Evolutionary conservation across 2,113 vertebrate genomes (phyloP), one percentile per base, ranked within the genome.

Genomic region (Grantiella picta): DNA sequence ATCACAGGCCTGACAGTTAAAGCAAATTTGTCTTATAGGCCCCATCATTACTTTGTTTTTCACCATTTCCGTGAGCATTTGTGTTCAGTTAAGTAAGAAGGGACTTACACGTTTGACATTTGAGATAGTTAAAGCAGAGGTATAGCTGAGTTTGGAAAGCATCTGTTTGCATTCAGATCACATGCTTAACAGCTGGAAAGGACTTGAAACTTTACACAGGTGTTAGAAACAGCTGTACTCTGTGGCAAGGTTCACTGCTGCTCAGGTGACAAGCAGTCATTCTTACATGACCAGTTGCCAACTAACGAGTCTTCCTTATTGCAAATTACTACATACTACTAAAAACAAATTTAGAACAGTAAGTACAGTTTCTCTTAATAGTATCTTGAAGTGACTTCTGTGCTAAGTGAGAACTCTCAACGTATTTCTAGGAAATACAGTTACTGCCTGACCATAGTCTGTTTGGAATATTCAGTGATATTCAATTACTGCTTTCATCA

Each of bases 221-320:
- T 83, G 15, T 65, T 78, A 89, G 82, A 91, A 95, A 87, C 93
- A 94, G 78, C 49, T 77, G 11, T 36, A 38, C 36, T 75, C 91
- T 90, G 85, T 64, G 60, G 40, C 42, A 9, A 56, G 54, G 35
- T 89, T 91, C 57, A 40, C 40, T 91, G 35, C 69, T 86, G 20
- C 73, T 70, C 86, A 36, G 38, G 40, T 91, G 42, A 75, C 71
- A 14, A 75, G 20, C 49, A 72, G 70, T 52, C 47, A 28, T 65
- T 87, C 47, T 87, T 72, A 33, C 31, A 77, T 61, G 38, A 61
- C 33, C 28, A 25, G 6, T 60, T 86, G 61, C 45, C 52, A 87
- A 16, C 40, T 76, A 63, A 35, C 47, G 40, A 60, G 40, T 71
- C 20, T 60, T 86, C 19, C 16, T 71, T 57, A 36, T 60, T 91